Base-by-base conservation (phyloP, 2,113 vertebrate genomes). In the Triplophysa dalaica region DNA sequence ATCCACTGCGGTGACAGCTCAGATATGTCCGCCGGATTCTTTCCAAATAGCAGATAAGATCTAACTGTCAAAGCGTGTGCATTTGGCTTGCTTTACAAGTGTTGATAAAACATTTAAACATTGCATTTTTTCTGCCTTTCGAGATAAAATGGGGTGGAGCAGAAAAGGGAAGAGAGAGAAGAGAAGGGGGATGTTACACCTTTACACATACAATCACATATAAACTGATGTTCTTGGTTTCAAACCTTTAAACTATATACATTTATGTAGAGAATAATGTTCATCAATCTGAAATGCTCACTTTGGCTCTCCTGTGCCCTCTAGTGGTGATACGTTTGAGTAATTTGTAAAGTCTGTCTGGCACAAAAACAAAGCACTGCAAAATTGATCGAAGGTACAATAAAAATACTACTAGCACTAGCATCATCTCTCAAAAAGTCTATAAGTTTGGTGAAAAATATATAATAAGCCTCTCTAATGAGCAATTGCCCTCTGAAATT, bases 281-380 rank as follows among this genome's bases (percentile, higher is more conserved):
- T 14, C 22, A 56, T 41, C 6, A 52, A 50, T 16, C 29, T 19
- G 3, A 26, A 29, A 21, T 3, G 33, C 33, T 48, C 11, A 61
- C 64, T 4, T 22, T 10, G 61, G 41, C 69, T 63, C 77, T 79
- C 66, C 62, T 77, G 70, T 77, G 77, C 66, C 77, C 83, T 77
- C 83, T 82, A 73, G 77, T 72, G 83, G 67, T 65, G 14, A 19
- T 26, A 48, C 16, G 17, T 78, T 69, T 24, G 19, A 4, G 29
- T 54, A 26, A n/a, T 38, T 6, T 38, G 4, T n/a, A 22, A 29
- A 63, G 1, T 19, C 7, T 41, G 21, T 50, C 60, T 48, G 33
- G 21, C 17, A 75, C 21, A 65, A 62, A 29, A 52, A 54, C 64
- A 22, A 52, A 77, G 61, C 61, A 54, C 64, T n/a, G 24, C 14